phyloP scores from a whole-genome alignment of 1,140 invertebrate species.

The Camponotus floridanus region DNA sequence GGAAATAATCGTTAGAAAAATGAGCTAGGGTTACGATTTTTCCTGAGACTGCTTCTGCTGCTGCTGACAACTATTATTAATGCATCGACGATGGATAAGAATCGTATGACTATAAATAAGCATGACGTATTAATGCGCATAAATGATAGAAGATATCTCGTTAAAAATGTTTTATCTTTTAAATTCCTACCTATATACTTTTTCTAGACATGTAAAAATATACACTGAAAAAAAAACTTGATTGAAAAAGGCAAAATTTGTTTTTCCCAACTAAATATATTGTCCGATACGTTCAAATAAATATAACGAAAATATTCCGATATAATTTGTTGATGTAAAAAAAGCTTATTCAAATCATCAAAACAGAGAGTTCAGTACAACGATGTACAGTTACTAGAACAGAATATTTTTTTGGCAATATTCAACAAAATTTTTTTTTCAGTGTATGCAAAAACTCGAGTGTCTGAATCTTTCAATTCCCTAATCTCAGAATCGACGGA shows the following conservation, averaged over 20 bases:
- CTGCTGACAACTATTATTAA: conserved; percentile 32
- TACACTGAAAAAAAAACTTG: too few relatives aligned
- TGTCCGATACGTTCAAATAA: too few relatives aligned
- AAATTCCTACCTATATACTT: not conserved
- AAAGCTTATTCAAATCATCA: too few relatives aligned
- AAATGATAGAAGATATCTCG: conserved; percentile 30
- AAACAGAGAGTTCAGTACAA: too few relatives aligned
- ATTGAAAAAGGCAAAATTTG: too few relatives aligned
- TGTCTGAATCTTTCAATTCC: not conserved
- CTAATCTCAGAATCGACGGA: not conserved
- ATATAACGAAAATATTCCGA: too few relatives aligned
- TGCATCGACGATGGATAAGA: conserved; percentile 52
- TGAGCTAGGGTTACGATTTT: conserved; percentile 24
- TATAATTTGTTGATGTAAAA: too few relatives aligned
- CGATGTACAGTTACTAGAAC: too few relatives aligned
- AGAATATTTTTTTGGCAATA: too few relatives aligned
- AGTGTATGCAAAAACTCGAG: conserved; percentile 5
- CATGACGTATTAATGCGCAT: conserved; percentile 43
- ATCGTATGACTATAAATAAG: conserved; percentile 53
- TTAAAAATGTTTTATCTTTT: conserved; percentile 1
- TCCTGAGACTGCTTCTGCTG: conserved; percentile 15
- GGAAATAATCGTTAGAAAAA: conserved; percentile 35
- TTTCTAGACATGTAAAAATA: not conserved
- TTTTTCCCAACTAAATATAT: too few relatives aligned
- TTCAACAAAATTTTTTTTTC: too few relatives aligned